A percentile compares a stretch with the other conserved stretches of the same genome.
phyloP scores from a whole-genome alignment of 1,140 invertebrate genomes.

The Pentalonia nigronervosa region DNA sequence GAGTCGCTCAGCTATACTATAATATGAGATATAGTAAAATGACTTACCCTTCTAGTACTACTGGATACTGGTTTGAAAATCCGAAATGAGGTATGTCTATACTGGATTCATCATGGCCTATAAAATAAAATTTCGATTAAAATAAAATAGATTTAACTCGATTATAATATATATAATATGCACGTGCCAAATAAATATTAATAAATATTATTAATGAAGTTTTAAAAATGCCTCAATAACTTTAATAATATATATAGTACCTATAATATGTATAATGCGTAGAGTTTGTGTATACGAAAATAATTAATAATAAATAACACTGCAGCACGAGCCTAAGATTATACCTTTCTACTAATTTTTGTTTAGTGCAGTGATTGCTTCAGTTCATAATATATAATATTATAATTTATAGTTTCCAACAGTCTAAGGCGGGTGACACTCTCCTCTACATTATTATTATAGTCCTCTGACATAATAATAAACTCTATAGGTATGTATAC shows the following conservation, averaged over 20 bases:
- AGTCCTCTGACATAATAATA: neutral
- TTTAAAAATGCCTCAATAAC: neutral
- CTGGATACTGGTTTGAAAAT: slow-evolving; percentile 44
- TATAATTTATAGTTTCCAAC: too few relatives aligned
- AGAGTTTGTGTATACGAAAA: neutral
- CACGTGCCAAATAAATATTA: neutral
- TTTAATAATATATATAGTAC: neutral
- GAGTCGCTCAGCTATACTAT: neutral
- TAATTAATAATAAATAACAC: neutral
- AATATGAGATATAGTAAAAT: neutral
- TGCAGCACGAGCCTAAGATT: too few relatives aligned
- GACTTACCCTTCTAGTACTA: slow-evolving; percentile 47
- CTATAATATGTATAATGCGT: neutral
- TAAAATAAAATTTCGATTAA: slow-evolving; percentile 2
- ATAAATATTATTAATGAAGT: neutral
- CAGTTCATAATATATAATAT: neutral
- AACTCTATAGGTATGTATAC: neutral
- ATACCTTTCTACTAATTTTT: neutral
- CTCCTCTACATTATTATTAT: neutral
- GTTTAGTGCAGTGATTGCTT: neutral
- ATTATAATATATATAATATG: neutral
- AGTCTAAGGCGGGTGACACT: too few relatives aligned
- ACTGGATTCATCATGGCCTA: slow-evolving; percentile 43
- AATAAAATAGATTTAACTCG: neutral
- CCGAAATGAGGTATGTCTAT: slow-evolving; percentile 47